Conservation (phyloP, 1,140 invertebrate species). For the Bombus polaris region DNA sequence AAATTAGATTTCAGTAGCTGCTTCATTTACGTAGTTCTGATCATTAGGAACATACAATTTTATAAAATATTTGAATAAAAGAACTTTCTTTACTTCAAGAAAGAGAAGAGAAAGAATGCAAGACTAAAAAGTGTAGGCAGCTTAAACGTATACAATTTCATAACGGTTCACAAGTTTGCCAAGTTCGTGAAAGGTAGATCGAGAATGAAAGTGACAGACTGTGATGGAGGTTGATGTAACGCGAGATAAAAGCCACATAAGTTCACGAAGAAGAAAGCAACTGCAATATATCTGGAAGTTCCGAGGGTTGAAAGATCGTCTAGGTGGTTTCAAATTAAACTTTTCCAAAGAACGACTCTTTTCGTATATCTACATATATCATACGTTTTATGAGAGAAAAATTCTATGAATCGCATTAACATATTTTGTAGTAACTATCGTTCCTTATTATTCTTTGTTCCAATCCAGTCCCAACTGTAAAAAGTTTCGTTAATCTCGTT, state of each 20-base stretch:
- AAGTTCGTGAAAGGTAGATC: background rate
- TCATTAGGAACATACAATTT: too few relatives aligned
- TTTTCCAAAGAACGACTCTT: background rate
- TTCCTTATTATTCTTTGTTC: too few relatives aligned
- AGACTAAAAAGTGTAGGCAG: background rate
- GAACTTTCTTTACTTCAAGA: background rate
- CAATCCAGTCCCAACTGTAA: too few relatives aligned
- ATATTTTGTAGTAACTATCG: background rate
- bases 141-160: background rate
- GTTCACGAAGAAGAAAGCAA: background rate
- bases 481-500: too few relatives aligned
- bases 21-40: too few relatives aligned
- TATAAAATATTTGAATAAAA: too few relatives aligned
- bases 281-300: background rate
- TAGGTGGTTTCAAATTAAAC: background rate
- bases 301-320: background rate
- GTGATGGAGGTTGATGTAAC: slow-evolving; percentile 17
- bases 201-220: slow-evolving; percentile 18
- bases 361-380: too few relatives aligned
- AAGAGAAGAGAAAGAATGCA: background rate
- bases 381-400: background rate
- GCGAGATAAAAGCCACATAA: background rate
- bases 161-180: background rate
- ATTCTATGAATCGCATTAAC: background rate
- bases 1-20: too few relatives aligned